A percentile compares a stretch with the other conserved stretches of the same genome.
Conservation (phyloP, 2,113 vertebrate species). For the Motacilla tschutschensis region DNA sequence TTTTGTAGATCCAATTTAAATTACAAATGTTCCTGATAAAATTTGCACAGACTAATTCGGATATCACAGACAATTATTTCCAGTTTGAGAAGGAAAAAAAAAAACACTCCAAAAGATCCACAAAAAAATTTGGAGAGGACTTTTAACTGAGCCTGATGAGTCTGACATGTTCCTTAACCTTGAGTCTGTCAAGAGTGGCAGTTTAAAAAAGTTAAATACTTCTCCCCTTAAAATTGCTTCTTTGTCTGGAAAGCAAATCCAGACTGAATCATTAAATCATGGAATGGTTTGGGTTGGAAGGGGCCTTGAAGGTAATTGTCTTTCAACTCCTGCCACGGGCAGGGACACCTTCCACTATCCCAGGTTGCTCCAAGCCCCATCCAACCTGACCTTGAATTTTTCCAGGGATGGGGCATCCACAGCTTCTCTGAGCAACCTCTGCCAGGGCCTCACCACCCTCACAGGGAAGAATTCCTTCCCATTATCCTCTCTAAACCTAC, state of each 20-base stretch:
- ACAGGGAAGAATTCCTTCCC: not conserved
- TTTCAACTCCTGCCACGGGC: not conserved
- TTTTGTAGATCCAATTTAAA: slow-evolving; percentile 61
- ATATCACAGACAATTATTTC: slow-evolving; percentile 48
- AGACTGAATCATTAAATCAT: not conserved
- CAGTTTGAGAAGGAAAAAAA: not conserved
- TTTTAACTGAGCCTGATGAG: rapidly evolving
- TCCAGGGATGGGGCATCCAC: not conserved
- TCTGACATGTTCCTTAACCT: not conserved
- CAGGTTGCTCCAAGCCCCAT: rapidly evolving
- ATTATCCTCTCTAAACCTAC: no score
- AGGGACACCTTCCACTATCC: not conserved
- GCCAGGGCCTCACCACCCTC: not conserved
- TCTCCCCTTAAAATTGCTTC: not conserved
- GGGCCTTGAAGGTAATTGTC: not conserved
- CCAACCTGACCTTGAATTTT: not conserved
- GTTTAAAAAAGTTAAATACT: not conserved
- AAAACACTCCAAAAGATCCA: not conserved
- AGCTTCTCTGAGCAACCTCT: rapidly evolving
- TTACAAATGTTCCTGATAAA: slow-evolving; percentile 62
- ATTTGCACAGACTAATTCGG: slow-evolving; percentile 39
- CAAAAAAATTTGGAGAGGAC: not conserved
- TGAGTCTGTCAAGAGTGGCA: not conserved
- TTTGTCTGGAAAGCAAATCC: not conserved
- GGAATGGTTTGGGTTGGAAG: not conserved